These are phyloP conservation scores for Garra rufa DNA, from an alignment of 2,113 vertebrate genomes.

Conservation along the genomic window DNA sequence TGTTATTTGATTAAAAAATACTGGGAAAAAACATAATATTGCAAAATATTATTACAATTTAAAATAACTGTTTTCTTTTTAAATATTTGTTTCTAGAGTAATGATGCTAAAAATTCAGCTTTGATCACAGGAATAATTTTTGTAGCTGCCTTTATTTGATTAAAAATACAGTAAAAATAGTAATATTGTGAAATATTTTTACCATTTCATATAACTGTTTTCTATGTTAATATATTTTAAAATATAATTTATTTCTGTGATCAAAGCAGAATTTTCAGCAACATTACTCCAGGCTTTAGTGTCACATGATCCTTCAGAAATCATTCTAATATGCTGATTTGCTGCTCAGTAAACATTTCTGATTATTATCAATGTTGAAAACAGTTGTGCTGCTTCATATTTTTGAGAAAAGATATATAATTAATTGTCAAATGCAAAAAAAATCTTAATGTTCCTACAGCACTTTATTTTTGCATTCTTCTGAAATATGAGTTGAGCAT, in stretches of 20 bases:
- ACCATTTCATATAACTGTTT: neutral
- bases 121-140: too few relatives aligned
- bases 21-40: too few relatives aligned
- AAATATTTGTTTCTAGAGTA: too few relatives aligned
- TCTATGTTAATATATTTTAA: neutral
- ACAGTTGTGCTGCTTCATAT: neutral
- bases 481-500: neutral
- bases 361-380: neutral
- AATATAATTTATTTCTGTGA: too few relatives aligned
- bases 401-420: too few relatives aligned
- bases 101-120: too few relatives aligned
- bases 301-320: neutral
- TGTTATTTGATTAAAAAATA: too few relatives aligned
- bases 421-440: neutral
- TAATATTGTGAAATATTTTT: neutral
- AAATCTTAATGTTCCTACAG: neutral
- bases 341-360: neutral
- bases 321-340: neutral
- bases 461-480: neutral
- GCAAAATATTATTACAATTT: too few relatives aligned
- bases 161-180: neutral
- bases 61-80: too few relatives aligned
- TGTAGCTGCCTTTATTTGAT: too few relatives aligned
- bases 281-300: too few relatives aligned
- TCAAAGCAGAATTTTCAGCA: too few relatives aligned